Base-by-base conservation (phyloP, 1,140 invertebrate species). In the Acromyrmex heyeri region DNA sequence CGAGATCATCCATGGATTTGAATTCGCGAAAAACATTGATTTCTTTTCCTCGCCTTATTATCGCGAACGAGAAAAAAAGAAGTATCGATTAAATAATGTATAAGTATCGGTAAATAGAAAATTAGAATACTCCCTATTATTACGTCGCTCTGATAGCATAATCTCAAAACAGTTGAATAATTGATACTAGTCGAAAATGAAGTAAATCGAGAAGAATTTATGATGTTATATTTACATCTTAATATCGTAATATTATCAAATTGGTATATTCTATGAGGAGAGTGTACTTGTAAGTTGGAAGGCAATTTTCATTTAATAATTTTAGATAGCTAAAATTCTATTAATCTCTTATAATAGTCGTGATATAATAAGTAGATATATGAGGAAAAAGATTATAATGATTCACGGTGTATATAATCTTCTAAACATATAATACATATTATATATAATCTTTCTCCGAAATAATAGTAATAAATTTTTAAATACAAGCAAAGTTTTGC, bases 261-360 rank as follows among this genome's bases (percentile, higher is more conserved):
- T 8, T 73, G 53, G 38, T 73, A 48, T 69, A 18, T 18, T 70
- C 8, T 55, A 18, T 18, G 27, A 72, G 3, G 27, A 34, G 8
- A 10, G 8, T 44, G 8, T 12, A 44, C 30, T 34, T 55, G 50
- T 34, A 3, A 65, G 30, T 55, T n/a, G 3, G 18, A 57, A 73
- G 10, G n/a, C 50, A 73, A 27, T 72, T 0, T 53, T 0, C 4
- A 21, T 3, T 3, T 24, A 57, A 59, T 75, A 21, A 75, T 38
- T 59, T 75, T 16, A 75, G 48, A 72, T 8, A n/a, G 12, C 5
- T 57, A 57, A 73, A 38, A n/a, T 75, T 57, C n/a, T 75, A 57
- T 30, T 73, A 73, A 73, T 59, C 30, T 38, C 12, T 73, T 16
- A n/a, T 73, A 73, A 73, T 38, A 55, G 53, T 34, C 34, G 2